Evolutionary conservation across 2,113 vertebrate genomes (phyloP).

Genomic region (Calyptomena viridis): DNA sequence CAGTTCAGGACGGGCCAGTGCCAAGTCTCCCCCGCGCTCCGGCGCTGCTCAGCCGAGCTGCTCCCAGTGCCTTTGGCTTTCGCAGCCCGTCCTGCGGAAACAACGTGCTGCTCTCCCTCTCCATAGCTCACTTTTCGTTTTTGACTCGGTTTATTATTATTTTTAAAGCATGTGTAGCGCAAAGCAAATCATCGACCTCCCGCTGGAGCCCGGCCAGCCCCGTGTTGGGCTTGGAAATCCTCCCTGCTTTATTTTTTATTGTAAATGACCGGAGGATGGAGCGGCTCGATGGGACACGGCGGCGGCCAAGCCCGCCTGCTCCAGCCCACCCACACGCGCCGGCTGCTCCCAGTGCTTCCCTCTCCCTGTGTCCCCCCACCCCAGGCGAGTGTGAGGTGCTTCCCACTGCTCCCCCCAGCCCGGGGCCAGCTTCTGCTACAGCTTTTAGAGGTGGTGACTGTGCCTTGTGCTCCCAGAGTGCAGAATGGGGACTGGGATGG

Average conservation of each 20-base stretch:
- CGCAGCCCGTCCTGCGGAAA: background rate
- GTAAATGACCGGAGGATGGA: constrained; percentile 50
- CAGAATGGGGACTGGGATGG: background rate
- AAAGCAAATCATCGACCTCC: constrained; percentile 26
- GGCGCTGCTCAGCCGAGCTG: background rate
- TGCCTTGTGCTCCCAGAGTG: background rate
- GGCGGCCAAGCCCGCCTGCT: background rate
- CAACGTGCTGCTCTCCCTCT: background rate
- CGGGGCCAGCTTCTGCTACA: rapidly evolving
- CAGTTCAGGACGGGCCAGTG: background rate
- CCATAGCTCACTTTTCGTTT: constrained; percentile 12
- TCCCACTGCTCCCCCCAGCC: background rate
- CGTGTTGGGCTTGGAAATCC: constrained; percentile 52
- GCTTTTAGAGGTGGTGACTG: background rate
- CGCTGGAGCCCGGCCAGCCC: constrained; percentile 17
- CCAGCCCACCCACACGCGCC: constrained; percentile 28
- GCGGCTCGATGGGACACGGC: constrained; percentile 22
- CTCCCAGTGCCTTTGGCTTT: constrained; percentile 17
- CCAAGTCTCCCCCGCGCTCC: constrained; percentile 5
- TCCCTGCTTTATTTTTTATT: constrained; percentile 38
- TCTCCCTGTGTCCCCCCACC: rapidly evolving
- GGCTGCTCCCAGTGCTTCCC: background rate
- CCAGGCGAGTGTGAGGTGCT: rapidly evolving
- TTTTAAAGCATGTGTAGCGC: constrained; percentile 37
- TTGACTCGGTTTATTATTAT: constrained; percentile 16